Evolutionary conservation across 1,140 invertebrate genomes (phyloP), one percentile per base, ranked within the genome.

Genomic region (Ganaspis sp.): DNA sequence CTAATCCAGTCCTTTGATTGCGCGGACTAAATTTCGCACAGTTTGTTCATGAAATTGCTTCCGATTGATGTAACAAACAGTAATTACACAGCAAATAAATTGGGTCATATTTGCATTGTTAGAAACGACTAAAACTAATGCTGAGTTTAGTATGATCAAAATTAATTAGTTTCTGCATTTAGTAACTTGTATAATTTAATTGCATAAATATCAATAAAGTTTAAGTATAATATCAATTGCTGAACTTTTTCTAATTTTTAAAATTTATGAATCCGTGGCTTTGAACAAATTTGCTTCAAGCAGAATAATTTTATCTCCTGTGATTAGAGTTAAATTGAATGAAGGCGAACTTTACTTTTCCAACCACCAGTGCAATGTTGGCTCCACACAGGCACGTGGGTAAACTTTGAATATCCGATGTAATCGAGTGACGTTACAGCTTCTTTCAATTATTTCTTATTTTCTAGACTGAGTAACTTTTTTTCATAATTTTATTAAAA

Each of bases 281-380:
- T 17, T 49, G 17, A 17, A 45, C 17, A 49, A 4, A 49, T 49
- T 49, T 49, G n/a, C 45, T 49, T 4, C n/a, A 49, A 49, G 5
- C 12, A 34, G 58, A 29, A 12, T 8, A 26, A n/a, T 64, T 29
- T 64, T 64, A 29, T 8, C 53, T 21, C 26, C 26, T n/a, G 11
- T 64, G 58, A 64, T 64, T 11, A 64, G 29, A 64, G 26, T 12
- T n/a, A 64, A 12, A 64, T 64, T 29, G 58, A 64, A 64, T 29
- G 23, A 29, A 26, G 58, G 26, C 9, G 23, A 29, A 64, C 12
- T 64, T 64, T 64, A 64, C 58, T 64, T 64, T 64, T 29, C 58
- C 23, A 29, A 64, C 58, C 26, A 29, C 58, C 23, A 29, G 8
- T 64, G 23, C 26, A 29, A n/a, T 23, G 53, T 58, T 58, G 19